Evolutionary conservation across 2,797 vertebrate genomes (phyloP).

Genomic region (Chromis chromis): DNA sequence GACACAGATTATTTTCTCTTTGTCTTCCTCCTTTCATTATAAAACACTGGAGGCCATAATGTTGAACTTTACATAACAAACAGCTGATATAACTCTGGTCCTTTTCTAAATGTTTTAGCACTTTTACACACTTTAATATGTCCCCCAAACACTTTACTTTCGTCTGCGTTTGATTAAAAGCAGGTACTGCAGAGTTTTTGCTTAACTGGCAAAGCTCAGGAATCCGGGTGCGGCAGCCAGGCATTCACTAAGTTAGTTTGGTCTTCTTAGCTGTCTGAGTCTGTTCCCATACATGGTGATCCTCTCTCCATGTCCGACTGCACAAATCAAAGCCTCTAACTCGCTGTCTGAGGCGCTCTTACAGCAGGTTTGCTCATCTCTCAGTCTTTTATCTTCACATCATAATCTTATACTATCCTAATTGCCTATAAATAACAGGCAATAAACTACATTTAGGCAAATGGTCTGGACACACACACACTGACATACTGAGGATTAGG

Average conservation of each 20-base stretch:
- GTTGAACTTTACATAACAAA: neutral
- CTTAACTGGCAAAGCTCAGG: conserved; percentile 38
- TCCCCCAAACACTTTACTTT: neutral
- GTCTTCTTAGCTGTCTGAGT: conserved; percentile 1
- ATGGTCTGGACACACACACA: too few relatives aligned
- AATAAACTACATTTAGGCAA: neutral
- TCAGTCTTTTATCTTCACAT: neutral
- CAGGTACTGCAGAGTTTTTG: conserved; percentile 39
- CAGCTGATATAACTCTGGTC: neutral
- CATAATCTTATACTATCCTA: neutral
- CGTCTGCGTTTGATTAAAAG: conserved; percentile 44
- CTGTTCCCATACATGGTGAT: conserved; percentile 65
- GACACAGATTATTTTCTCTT: too few relatives aligned
- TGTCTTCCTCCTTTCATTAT: too few relatives aligned
- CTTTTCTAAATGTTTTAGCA: neutral
- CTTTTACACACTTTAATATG: neutral
- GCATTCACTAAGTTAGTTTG: conserved; percentile 20
- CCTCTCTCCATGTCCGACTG: conserved; percentile 9
- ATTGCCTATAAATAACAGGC: too few relatives aligned
- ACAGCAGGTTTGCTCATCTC: neutral
- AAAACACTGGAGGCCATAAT: too few relatives aligned
- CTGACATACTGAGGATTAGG: neutral
- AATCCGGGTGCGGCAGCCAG: conserved; percentile 52
- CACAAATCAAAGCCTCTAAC: conserved; percentile 27
- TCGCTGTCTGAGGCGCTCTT: neutral